Evolutionary conservation across 2,888 invertebrate genomes (phyloP).

Genomic region (Netelia virgata): DNA sequence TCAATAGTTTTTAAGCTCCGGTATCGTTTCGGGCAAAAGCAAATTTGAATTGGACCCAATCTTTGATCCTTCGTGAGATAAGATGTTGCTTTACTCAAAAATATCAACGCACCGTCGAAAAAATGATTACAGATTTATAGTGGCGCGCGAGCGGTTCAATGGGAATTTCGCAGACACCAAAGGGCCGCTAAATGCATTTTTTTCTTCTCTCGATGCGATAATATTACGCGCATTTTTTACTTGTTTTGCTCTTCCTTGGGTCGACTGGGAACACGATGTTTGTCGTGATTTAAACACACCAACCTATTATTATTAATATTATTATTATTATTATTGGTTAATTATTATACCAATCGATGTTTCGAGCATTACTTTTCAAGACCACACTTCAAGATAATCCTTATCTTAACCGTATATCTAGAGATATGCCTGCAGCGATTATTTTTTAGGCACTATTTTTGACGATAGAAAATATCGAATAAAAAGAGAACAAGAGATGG

Average conservation of each 20-base stretch:
- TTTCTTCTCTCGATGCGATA: no score
- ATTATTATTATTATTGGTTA: conserved; percentile 42
- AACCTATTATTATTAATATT: conserved; percentile 27
- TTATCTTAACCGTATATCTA: conserved; percentile 48
- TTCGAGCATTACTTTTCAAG: conserved; percentile 29
- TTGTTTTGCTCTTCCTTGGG: conserved; percentile 6
- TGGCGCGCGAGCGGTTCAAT: no score
- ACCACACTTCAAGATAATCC: conserved; percentile 47
- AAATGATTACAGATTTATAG: no score
- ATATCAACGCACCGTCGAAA: no score
- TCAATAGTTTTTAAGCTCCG: no score
- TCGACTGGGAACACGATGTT: conserved; percentile 20
- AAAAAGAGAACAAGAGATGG: neutral
- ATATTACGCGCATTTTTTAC: no score
- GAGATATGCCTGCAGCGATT: neutral
- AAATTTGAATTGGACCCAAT: no score
- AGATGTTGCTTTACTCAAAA: no score
- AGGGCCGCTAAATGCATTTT: no score
- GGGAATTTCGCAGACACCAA: no score
- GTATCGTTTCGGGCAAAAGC: no score
- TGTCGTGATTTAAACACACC: conserved; percentile 30
- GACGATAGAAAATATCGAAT: neutral
- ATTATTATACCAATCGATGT: conserved; percentile 41
- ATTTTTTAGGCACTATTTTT: conserved; percentile 4
- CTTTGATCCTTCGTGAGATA: no score